Percentiles rank a stretch among this genome's conserved stretches.
phyloP scores from a whole-genome alignment of 2,888 invertebrate genomes.

The Andricus quercusramuli region DNA sequence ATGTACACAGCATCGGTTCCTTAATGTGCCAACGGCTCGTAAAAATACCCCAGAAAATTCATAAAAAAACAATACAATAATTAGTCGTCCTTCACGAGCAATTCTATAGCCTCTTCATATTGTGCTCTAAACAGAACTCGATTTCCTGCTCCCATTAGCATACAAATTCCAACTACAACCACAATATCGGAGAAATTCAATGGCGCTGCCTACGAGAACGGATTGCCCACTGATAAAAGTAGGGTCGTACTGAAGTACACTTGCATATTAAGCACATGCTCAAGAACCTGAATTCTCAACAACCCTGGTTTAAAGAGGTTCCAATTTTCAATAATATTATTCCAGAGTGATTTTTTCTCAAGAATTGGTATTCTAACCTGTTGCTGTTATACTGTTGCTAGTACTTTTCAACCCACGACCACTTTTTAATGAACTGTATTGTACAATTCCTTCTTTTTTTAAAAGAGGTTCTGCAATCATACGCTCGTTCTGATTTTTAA shows the following conservation, averaged over 20 bases:
- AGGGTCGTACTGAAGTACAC: conserved; percentile 9
- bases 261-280: neutral
- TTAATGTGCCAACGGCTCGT: neutral
- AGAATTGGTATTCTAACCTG: conserved; percentile 20
- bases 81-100: neutral
- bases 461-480: neutral
- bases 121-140: conserved; percentile 27
- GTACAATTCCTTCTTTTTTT: neutral
- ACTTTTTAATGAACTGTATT: neutral
- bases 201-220: conserved; percentile 2
- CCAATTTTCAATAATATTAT: neutral
- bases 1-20: neutral
- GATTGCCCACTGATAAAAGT: conserved; percentile 17
- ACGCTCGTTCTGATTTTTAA: neutral
- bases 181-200: conserved; percentile 48
- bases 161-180: conserved; percentile 49
- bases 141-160: conserved; percentile 54
- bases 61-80: neutral
- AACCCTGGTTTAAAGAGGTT: neutral
- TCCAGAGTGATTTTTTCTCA: neutral
- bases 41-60: neutral
- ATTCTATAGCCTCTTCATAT: neutral
- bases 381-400: conserved; percentile 11
- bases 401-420: neutral
- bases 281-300: neutral